Base-by-base conservation (phyloP, 2,888 invertebrate species). In the Drosophila gaucha region DNA sequence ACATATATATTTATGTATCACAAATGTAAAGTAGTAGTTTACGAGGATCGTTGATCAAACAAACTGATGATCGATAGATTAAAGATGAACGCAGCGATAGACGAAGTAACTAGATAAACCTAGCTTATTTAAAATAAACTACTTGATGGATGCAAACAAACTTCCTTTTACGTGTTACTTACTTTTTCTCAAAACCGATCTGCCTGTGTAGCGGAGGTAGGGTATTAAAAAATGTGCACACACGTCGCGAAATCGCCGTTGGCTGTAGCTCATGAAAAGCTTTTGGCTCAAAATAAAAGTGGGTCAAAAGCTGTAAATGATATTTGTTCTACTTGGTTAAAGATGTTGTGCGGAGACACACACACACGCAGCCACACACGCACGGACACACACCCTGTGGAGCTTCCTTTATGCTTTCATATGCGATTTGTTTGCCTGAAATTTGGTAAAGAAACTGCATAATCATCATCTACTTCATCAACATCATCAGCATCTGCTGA, bases 241-340 rank as follows among this genome's bases (percentile, higher is more conserved):
- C 80, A 86, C 72, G 86, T 74, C 78, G 66, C 71, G 70, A 69
- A 58, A 59, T 71, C 43, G 79, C 83, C 67, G 62, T 57, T 51
- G 67, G 86, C 82, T 59, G 46, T 59, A 69, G 74, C 50, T 50
- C 66, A 70, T 80, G 65, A 77, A 73, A 80, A 56, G 78, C 78
- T 65, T 60, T 20, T 60, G 87, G 65, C 68, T 64, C 30, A 76
- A 76, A 80, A 85, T 63, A 79, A 83, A 85, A 86, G 74, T 85
- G 76, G 88, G 84, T 85, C 84, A 86, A 72, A 84, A 86, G 78
- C 86, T 87, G 88, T 72, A 85, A 85, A 85, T 85, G 86, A 85
- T 85, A 85, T 85, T 87, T 85, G 84, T 85, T 86, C 83, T 83
- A 87, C 78, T 86, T 76, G 86, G 80, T 72, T 83, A 76, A 87